phyloP scores from a whole-genome alignment of 2,797 vertebrate species.

The Champsocephalus esox region DNA sequence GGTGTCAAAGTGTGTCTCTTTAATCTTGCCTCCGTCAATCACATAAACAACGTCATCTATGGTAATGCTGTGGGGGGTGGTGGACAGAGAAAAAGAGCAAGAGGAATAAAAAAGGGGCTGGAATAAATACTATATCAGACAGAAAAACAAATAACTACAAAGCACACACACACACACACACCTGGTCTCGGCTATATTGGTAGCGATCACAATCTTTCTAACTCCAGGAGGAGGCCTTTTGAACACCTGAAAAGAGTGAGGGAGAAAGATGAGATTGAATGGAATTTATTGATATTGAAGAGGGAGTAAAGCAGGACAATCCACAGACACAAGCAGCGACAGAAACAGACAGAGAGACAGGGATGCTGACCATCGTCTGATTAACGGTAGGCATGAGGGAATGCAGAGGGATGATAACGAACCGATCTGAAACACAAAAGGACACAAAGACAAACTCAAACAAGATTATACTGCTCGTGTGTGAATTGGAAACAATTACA shows the following conservation, averaged over 20 bases:
- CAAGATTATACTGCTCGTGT: neutral
- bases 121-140: conserved; percentile 23
- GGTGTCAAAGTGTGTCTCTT: conserved; percentile 97
- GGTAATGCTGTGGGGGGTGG: conserved; percentile 88
- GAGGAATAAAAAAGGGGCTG: neutral
- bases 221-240: conserved; percentile 95
- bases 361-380: conserved; percentile 92
- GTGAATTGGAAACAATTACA: neutral
- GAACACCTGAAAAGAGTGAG: conserved; percentile 89
- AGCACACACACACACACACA: conserved; percentile 54
- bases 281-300: conserved; percentile 31
- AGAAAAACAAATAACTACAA: neutral
- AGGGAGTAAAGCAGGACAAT: conserved; percentile 12
- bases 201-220: conserved; percentile 98
- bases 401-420: conserved; percentile 96
- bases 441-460: conserved; percentile 41
- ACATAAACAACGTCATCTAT: conserved; percentile 98
- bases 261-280: conserved; percentile 47
- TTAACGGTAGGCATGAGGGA: conserved; percentile 98
- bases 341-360: conserved; percentile 8
- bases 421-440: conserved; percentile 89
- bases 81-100: conserved; percentile 5
- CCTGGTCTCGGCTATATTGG: conserved; percentile 99
- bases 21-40: conserved; percentile 98
- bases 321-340: neutral